Conservation (phyloP, 2,797 vertebrate species). For the Hydrophis major region DNA sequence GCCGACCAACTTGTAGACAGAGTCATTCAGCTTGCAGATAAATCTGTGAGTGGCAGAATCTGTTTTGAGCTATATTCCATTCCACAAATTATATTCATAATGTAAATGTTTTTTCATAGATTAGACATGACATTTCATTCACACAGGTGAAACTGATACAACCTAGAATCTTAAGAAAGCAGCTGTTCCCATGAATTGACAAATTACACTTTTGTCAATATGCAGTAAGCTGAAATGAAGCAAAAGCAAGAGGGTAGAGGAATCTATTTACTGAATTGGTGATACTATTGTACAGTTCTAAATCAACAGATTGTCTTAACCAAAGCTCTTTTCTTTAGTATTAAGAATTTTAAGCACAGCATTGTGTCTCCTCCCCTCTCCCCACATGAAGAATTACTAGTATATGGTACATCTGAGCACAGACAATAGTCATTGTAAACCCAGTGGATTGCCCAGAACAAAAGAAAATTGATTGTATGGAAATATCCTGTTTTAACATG, state of each 20-base stretch:
- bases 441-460: background rate
- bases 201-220: background rate
- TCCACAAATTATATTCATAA: background rate
- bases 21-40: background rate
- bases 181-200: background rate
- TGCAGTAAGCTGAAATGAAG: background rate
- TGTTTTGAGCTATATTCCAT: background rate
- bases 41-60: background rate
- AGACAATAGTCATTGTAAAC: background rate
- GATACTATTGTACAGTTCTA: background rate
- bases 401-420: background rate
- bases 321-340: background rate
- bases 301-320: background rate
- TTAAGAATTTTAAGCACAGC: background rate
- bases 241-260: background rate
- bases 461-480: background rate
- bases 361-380: background rate
- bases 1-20: background rate
- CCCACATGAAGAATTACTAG: background rate
- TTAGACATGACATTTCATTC: background rate
- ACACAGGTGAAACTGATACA: background rate
- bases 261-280: background rate
- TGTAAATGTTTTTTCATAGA: background rate
- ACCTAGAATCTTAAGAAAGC: background rate
- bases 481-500: background rate